Evolutionary conservation across 2,888 invertebrate genomes (phyloP).

Genomic region (Zygogramma bicolorata): DNA sequence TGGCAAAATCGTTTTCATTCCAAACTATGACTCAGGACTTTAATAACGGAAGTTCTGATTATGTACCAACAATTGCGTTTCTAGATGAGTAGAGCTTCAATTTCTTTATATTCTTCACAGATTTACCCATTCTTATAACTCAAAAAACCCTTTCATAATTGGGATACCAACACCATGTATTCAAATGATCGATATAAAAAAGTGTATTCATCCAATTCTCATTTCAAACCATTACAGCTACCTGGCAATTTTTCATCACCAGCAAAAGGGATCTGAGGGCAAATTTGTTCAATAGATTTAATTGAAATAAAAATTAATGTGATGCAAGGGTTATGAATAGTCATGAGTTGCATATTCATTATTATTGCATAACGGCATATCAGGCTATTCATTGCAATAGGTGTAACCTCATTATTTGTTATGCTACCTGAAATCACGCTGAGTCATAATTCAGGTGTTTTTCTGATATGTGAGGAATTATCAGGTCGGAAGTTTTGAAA

Average conservation of each 20-base stretch:
- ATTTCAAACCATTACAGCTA: not conserved
- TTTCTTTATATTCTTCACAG: not conserved
- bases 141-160: not conserved
- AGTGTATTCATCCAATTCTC: not conserved
- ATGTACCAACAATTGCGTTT: not conserved
- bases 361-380: constrained; percentile 19
- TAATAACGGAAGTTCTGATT: not conserved
- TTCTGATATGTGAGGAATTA: not conserved
- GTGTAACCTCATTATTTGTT: constrained; percentile 26
- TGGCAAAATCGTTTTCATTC: not conserved
- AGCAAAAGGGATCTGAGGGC: constrained; percentile 31
- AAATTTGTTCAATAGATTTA: not conserved
- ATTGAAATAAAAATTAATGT: constrained; percentile 16
- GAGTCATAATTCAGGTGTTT: constrained; percentile 33
- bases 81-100: not conserved
- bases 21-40: constrained; percentile 4
- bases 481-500: not conserved
- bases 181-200: constrained; percentile 5
- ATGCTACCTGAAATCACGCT: constrained; percentile 16
- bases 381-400: constrained; percentile 27
- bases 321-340: constrained; percentile 47
- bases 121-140: not conserved
- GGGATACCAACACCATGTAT: not conserved
- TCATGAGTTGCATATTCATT: constrained; percentile 52
- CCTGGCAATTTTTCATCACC: not conserved